These are phyloP conservation scores for Mythimna vitellina DNA, from an alignment of 2,888 invertebrate genomes.

Conservation along the genomic window DNA sequence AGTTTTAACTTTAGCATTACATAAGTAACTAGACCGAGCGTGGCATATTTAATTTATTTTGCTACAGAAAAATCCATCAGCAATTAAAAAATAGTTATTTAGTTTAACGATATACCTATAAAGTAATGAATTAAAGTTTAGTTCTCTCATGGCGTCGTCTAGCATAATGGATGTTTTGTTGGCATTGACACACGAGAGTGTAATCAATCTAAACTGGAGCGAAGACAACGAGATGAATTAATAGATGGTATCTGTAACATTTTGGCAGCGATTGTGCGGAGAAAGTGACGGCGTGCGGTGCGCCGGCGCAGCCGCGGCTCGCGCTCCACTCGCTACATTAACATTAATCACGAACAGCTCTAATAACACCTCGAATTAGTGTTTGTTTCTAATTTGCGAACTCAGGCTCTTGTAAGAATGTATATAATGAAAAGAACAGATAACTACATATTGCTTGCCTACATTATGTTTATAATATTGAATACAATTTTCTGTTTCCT, in stretches of 20 bases:
- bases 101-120: neutral
- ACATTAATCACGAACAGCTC: constrained; percentile 63
- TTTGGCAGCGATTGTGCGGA: constrained; percentile 72
- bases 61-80: neutral
- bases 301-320: constrained; percentile 56
- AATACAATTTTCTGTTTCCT: no score
- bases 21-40: neutral
- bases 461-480: no score
- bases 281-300: constrained; percentile 75
- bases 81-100: constrained; percentile 8
- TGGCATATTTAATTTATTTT: constrained; percentile 6
- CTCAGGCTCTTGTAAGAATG: neutral
- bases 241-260: constrained; percentile 65
- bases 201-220: constrained; percentile 40
- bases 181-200: constrained; percentile 13
- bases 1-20: neutral
- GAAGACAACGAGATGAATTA: constrained; percentile 55
- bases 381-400: constrained; percentile 57
- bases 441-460: no score
- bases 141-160: constrained; percentile 6
- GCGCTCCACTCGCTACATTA: constrained; percentile 66
- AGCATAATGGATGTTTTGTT: constrained; percentile 14
- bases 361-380: constrained; percentile 63
- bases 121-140: neutral
- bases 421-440: no score